Base-by-base conservation (phyloP, 2,113 vertebrate species). In the Tamias sibiricus region DNA sequence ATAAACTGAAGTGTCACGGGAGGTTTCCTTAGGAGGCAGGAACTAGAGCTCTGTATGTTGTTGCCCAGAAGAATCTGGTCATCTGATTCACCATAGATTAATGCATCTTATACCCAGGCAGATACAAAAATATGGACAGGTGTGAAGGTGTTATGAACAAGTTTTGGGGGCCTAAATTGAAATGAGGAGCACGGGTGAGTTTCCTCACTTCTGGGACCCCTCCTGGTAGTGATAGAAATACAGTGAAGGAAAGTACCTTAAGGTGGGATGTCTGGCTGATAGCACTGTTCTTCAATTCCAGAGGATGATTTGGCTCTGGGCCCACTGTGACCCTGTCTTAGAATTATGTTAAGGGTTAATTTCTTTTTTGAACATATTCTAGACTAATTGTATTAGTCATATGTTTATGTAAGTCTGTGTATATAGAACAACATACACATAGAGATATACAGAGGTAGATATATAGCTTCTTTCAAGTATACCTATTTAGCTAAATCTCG, bases 1-100 rank as follows among this genome's bases (percentile, higher is more conserved):
- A 0, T 24, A 49, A 28, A 72, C 8, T 9, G 20, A 26, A 87
- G 9, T 64, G n/a, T 87, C 0, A 0, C 59, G 12, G 4, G 5
- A 42, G 74, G 37, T 20, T 86, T 92, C 52, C 10, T 54, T 49
- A 71, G 75, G 92, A 94, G 28, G 37, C 72, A 92, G 75, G 59
- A 37, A n/a, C 49, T 52, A 47, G 77, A 52, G 20, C 2, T 20
- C 59, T 54, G 0, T 52, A 75, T 9, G 49, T 10, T 92, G 62
- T 19, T 64, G 8, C 28, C 57, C 17, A 79, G 32, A 72, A 96
- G 22, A 79, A 59, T 75, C 24, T 76, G 64, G 66, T 85, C 32
- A 75, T 84, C 14, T 80, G 30, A 68, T 0, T 44, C 54, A 71
- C 37, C 26, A 64, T 71, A 94, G 62, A 49, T 77, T 88, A 97